These are phyloP conservation scores for Heliconius melpomene DNA, from an alignment of 1,140 invertebrate species.

Conservation along the genomic window DNA sequence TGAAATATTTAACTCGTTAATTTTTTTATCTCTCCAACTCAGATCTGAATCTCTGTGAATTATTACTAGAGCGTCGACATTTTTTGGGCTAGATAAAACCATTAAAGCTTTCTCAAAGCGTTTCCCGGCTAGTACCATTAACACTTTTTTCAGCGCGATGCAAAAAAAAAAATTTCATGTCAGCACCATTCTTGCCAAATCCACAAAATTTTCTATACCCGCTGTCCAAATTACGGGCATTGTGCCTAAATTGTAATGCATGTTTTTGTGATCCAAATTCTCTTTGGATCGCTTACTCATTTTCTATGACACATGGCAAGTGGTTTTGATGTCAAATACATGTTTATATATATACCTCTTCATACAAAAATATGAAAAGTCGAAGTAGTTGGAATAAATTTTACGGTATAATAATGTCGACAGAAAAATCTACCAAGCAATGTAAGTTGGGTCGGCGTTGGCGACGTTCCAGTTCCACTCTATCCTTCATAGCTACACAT, in stretches of 20 bases:
- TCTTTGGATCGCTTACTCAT: slow-evolving; percentile 4
- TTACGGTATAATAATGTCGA: slow-evolving; percentile 60
- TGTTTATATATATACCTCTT: not conserved
- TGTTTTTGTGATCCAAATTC: slow-evolving; percentile 20
- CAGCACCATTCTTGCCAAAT: slow-evolving; percentile 55
- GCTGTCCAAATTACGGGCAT: slow-evolving; percentile 45
- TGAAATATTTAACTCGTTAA: slow-evolving; percentile 43
- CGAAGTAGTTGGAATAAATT: slow-evolving; percentile 56
- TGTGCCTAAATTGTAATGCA: slow-evolving; percentile 46
- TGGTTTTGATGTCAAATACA: not conserved
- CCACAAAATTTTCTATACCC: slow-evolving; percentile 38
- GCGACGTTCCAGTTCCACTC: slow-evolving; percentile 51
- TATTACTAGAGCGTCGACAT: slow-evolving; percentile 41
- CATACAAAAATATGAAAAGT: slow-evolving; percentile 30
- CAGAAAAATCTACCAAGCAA: slow-evolving; percentile 50
- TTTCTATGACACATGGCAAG: not conserved
- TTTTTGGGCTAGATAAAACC: slow-evolving; percentile 52
- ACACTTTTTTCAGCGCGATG: slow-evolving; percentile 46
- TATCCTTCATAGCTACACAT: slow-evolving; percentile 25
- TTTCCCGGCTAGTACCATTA: slow-evolving; percentile 58
- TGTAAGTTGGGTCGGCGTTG: slow-evolving; percentile 49
- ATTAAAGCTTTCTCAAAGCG: slow-evolving; percentile 44
- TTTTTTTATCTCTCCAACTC: slow-evolving; percentile 36
- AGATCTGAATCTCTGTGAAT: slow-evolving; percentile 45
- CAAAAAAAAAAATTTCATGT: slow-evolving; percentile 48